Evolutionary conservation across 2,113 vertebrate species (phyloP), one percentile per base, ranked within the genome.

Genomic region (Dromas ardeola): DNA sequence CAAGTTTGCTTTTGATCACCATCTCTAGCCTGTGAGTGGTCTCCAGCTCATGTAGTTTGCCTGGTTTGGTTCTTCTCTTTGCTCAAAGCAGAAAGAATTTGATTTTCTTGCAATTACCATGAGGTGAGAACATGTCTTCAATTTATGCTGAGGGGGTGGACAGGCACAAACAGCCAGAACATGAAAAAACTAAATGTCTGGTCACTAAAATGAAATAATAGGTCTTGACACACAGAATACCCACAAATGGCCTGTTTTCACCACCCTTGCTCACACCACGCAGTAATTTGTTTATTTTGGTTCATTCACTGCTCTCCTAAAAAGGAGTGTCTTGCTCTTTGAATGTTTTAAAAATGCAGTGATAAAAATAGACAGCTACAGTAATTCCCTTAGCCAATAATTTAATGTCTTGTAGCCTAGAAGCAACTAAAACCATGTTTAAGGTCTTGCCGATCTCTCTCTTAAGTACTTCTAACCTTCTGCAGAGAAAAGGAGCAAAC

Each of bases 271-370:
- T 95, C 56, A 87, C 66, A 89, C 52, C 58, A 65, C 73, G 61
- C 40, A 89, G 65, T 71, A 71, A 84, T 77, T 88, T 91, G 71
- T 94, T 95, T 97, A 50, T 95, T 96, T 95, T 92, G 63, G 34
- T 96, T 94, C 95, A 76, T 69, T 78, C 52, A 50, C n/a, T 42
- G 19, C 71, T 95, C 65, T 91, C 83, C 86, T 89, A 70, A 93
- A 95, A 94, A 93, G 65, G 82, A 95, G 7, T 62, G 52, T 56
- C 73, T 94, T 95, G 42, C 59, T 90, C 67, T 86, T 45, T 62
- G 73, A 13, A 7, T 65, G 5, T 76, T 92, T 95, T 79, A 34
- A 95, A 93, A 95, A 72, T 38, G 20, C 22, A 82, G 20, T 76
- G 70, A 87, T 96, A 87, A 97, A 93, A 96, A 91, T 62, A 89